These are phyloP conservation scores for Diglossa cyanea DNA, from an alignment of 2,797 vertebrate genomes.

Conservation along the genomic window DNA sequence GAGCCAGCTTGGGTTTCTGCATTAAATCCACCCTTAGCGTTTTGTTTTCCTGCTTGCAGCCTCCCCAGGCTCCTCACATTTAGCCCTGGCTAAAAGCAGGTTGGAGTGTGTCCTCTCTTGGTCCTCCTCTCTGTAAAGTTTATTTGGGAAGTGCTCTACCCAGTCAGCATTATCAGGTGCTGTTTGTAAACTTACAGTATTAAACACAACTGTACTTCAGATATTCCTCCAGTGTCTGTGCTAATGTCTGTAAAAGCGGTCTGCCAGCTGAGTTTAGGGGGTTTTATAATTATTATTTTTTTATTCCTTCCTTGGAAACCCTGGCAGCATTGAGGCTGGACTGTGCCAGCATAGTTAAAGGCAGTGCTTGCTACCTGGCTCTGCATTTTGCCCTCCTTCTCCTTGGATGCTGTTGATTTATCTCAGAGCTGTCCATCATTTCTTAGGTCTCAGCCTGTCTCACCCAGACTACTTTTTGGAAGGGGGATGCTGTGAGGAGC, in stretches of 20 bases:
- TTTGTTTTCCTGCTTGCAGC: background rate
- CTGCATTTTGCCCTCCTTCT: background rate
- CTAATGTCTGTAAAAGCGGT: background rate
- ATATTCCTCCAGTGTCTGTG: background rate
- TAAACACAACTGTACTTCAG: background rate
- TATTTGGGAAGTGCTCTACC: background rate
- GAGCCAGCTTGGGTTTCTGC: conserved; percentile 1
- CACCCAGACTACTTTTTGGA: background rate
- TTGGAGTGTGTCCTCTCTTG: background rate
- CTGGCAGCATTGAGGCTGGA: background rate
- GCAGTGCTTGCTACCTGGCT: background rate
- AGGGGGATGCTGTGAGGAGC: background rate
- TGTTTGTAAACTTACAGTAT: background rate
- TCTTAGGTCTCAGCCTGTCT: background rate
- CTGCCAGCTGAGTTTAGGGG: background rate
- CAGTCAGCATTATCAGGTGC: background rate
- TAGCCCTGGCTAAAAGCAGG: background rate
- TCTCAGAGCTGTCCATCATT: background rate
- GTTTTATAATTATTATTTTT: accelerated
- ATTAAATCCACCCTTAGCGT: background rate
- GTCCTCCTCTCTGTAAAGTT: background rate
- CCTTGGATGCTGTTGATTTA: background rate
- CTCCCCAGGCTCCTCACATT: background rate
- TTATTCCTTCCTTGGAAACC: background rate
- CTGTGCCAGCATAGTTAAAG: background rate